Evolutionary conservation across 1,140 invertebrate genomes (phyloP).

Genomic region (honey bee (Apis mellifera)): DNA sequence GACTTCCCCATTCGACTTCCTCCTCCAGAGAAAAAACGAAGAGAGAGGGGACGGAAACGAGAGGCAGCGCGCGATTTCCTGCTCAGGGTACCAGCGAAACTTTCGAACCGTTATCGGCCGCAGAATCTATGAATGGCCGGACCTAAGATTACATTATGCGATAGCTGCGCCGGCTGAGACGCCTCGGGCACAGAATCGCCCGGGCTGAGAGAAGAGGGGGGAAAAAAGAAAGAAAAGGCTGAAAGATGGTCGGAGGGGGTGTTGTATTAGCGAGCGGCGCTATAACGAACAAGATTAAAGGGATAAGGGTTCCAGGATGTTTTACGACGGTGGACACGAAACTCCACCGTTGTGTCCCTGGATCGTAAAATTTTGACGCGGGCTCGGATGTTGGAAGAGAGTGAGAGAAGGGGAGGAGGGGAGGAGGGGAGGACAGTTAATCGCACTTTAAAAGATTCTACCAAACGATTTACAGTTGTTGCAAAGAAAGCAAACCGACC

Average conservation of each 20-base stretch:
- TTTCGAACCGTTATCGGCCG: conserved; percentile 59
- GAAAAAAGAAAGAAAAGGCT: conserved; percentile 21
- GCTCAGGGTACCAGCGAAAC: conserved; percentile 49
- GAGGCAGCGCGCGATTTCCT: conserved; percentile 38
- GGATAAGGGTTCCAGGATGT: conserved; percentile 55
- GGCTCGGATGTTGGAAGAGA: not conserved
- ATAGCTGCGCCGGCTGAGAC: conserved; percentile 45
- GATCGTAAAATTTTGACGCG: conserved; percentile 64
- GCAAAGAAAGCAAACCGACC: conserved; percentile 32
- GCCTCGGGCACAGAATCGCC: conserved; percentile 22
- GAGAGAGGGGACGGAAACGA: not conserved
- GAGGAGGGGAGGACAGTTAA: conserved; percentile 13
- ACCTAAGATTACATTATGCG: conserved; percentile 62
- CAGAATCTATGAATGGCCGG: conserved; percentile 62
- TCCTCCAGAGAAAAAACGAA: not conserved
- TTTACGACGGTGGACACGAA: conserved; percentile 54
- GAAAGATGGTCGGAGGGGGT: not conserved
- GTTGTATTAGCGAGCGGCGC: conserved; percentile 58
- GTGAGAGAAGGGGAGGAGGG: not conserved
- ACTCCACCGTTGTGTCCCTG: conserved; percentile 29
- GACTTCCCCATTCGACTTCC: not conserved
- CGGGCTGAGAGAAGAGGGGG: conserved; percentile 22
- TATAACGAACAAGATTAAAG: conserved; percentile 64
- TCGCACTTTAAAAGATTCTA: conserved; percentile 25
- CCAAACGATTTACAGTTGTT: conserved; percentile 17